Conservation (phyloP, 2,888 invertebrate genomes). For the Drosophila atripex region DNA sequence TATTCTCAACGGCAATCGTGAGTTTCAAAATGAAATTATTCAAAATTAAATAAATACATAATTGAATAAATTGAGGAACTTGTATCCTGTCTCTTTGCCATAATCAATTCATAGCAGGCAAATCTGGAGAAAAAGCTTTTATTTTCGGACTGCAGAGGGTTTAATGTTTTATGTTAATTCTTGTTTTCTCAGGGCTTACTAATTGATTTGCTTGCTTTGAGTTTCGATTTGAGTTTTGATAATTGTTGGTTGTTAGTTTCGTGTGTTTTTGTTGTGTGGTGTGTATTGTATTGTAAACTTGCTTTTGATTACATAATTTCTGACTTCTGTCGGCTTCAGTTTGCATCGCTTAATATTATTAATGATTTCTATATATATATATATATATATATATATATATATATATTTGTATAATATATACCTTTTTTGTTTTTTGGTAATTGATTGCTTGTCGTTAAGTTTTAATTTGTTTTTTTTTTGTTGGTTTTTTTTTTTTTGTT, state of each 20-base stretch:
- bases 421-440: conserved; percentile 43
- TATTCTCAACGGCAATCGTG: not conserved
- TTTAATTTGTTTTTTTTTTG: conserved; percentile 10
- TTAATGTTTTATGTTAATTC: not conserved
- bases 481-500: conserved; percentile 7
- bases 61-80: conserved; percentile 33
- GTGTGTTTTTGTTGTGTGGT: conserved; percentile 13
- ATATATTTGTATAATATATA: conserved; percentile 5
- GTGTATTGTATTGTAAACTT: conserved; percentile 43
- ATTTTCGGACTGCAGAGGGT: not conserved
- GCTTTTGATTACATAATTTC: conserved; percentile 47
- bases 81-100: conserved; percentile 10
- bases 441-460: conserved; percentile 70
- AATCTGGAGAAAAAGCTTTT: conserved; percentile 1
- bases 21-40: conserved; percentile 11
- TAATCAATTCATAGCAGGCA: conserved; percentile 8
- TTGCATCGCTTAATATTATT: conserved; percentile 28
- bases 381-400: conserved; percentile 15
- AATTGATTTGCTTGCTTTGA: conserved; percentile 47
- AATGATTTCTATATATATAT: conserved; percentile 32
- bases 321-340: conserved; percentile 24
- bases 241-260: conserved; percentile 24
- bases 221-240: conserved; percentile 39
- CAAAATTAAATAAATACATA: not conserved
- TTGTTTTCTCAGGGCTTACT: conserved; percentile 18